These are phyloP conservation scores for Felis chaus DNA, from an alignment of 2,113 vertebrate species.

Conservation along the genomic window DNA sequence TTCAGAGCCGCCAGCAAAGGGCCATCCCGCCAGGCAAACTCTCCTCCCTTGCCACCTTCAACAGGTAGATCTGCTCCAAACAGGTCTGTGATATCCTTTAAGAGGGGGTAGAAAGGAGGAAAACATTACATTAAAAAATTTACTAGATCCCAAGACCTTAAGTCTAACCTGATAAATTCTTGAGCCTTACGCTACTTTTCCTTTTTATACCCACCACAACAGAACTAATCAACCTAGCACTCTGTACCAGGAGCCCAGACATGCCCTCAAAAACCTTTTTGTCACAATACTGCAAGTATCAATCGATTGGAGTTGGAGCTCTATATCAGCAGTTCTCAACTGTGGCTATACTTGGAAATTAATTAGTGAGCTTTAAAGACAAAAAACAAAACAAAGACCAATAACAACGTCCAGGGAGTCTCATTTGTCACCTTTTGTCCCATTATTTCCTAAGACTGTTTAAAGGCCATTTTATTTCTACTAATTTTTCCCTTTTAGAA, in stretches of 20 bases:
- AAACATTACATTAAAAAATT: background rate
- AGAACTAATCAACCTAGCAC: background rate
- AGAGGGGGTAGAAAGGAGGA: background rate
- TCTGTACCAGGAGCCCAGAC: background rate
- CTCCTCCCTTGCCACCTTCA: conserved; percentile 97
- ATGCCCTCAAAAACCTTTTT: background rate
- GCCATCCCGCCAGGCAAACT: conserved; percentile 98
- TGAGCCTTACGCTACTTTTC: background rate
- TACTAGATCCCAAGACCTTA: background rate
- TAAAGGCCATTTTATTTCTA: background rate
- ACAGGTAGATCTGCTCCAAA: conserved; percentile 98
- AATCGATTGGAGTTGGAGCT: background rate
- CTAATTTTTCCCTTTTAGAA: background rate
- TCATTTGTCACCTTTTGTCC: background rate
- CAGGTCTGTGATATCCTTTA: conserved; percentile 96
- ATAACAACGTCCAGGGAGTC: background rate
- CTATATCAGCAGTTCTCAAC: background rate
- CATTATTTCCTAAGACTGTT: background rate
- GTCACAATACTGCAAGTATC: background rate
- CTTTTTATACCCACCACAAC: background rate
- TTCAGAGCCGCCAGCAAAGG: conserved; percentile 95
- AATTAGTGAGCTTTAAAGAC: background rate
- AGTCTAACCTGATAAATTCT: background rate
- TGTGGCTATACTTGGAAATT: background rate
- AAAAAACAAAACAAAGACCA: background rate